A percentile compares a stretch with the other conserved stretches of the same genome.
phyloP scores from a whole-genome alignment of 2,113 vertebrate species.

The Ictalurus furcatus region DNA sequence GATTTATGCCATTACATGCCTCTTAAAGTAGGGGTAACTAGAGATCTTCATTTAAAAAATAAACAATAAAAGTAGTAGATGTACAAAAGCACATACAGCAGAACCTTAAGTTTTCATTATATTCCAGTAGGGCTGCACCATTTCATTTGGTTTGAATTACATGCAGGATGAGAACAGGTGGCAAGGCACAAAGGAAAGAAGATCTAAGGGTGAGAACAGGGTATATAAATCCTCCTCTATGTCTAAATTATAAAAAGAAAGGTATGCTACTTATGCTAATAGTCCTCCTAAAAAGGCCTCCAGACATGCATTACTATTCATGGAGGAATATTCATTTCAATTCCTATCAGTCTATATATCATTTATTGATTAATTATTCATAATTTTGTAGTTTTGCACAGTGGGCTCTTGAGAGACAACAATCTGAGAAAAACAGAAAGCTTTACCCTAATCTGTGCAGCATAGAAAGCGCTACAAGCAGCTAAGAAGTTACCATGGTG shows the following conservation, averaged over 20 bases:
- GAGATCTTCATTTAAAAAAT: not conserved
- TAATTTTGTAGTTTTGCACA: slow-evolving; percentile 59
- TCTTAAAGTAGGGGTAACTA: slow-evolving; percentile 17
- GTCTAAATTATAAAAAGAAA: slow-evolving; percentile 41
- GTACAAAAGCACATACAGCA: slow-evolving; percentile 4
- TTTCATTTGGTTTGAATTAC: slow-evolving; percentile 44
- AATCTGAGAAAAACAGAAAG: slow-evolving; percentile 28
- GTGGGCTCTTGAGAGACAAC: slow-evolving; percentile 60
- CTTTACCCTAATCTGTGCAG: slow-evolving; percentile 47
- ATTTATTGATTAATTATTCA: slow-evolving; percentile 37
- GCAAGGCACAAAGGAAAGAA: slow-evolving; percentile 58
- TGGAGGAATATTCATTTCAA: slow-evolving; percentile 35
- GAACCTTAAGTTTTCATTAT: slow-evolving; percentile 19
- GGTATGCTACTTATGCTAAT: slow-evolving; percentile 24
- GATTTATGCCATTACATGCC: slow-evolving; percentile 34
- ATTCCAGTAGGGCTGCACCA: slow-evolving; percentile 17
- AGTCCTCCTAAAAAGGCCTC: slow-evolving; percentile 39
- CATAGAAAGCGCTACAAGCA: slow-evolving; percentile 29
- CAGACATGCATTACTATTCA: slow-evolving; percentile 46
- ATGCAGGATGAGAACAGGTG: slow-evolving; percentile 57
- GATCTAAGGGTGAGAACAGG: slow-evolving; percentile 44
- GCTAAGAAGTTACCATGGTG: slow-evolving; percentile 19
- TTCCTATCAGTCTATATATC: slow-evolving; percentile 52
- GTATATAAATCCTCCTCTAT: slow-evolving; percentile 32
- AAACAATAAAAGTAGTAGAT: slow-evolving; percentile 9